Evolutionary conservation across 2,797 vertebrate species (phyloP).

Genomic region (Synaphobranchus kaupii): DNA sequence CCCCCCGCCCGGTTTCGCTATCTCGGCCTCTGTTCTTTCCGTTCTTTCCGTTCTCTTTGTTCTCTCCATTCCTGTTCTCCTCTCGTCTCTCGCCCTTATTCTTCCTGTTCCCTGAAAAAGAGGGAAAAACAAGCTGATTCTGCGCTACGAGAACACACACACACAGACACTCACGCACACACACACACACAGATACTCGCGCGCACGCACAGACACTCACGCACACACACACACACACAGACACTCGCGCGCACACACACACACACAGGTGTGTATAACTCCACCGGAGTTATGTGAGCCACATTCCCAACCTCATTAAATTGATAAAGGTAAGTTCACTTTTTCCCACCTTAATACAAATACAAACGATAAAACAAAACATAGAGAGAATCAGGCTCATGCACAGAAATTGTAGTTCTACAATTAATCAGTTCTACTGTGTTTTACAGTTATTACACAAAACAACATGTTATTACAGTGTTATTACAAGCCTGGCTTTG

Average conservation of each 20-base stretch:
- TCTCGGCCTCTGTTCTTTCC: constrained; percentile 54
- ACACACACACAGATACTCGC: background rate
- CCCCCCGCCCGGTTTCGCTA: constrained; percentile 56
- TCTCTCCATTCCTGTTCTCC: constrained; percentile 69
- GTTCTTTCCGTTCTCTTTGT: constrained; percentile 62
- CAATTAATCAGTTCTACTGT: no score
- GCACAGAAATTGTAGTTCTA: background rate
- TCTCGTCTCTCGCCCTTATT: constrained; percentile 71
- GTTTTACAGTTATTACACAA: background rate
- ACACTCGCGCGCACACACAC: background rate
- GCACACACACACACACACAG: no score
- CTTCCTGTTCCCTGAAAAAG: constrained; percentile 65
- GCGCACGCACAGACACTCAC: no score
- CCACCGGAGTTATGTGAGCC: no score
- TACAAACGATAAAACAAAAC: no score
- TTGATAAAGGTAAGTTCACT: no score
- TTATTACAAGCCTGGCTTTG: no score
- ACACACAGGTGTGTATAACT: background rate
- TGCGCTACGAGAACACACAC: background rate
- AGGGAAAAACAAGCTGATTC: constrained; percentile 43
- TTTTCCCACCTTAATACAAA: no score
- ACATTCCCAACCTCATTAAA: no score
- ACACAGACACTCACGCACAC: background rate
- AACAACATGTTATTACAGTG: background rate
- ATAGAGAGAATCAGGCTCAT: no score